Base-by-base conservation (phyloP, 2,797 vertebrate genomes). In the Fundulus diaphanus region DNA sequence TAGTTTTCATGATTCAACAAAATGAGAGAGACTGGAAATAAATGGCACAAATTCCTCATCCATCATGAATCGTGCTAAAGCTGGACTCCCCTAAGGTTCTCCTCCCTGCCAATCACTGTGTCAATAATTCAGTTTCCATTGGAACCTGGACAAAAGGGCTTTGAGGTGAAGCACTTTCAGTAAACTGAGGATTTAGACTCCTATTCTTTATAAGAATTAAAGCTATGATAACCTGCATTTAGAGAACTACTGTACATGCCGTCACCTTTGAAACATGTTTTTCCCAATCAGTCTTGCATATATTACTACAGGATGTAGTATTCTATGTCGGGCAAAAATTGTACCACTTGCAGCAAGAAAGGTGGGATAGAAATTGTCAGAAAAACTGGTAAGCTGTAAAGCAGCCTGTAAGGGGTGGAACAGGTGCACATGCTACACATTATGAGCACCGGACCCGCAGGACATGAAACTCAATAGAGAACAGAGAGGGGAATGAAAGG, bases 261-360 rank as follows among this genome's bases (percentile, higher is more conserved):
- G n/a, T 5, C 40, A 83, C 77, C 80, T 83, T 73, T 78, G 80
- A 77, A 76, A 79, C 68, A 83, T 83, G 67, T 90, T 91, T 90
- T 90, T 82, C 88, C 71, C 84, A 85, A 89, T 92, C 88, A 89
- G 77, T 87, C 87, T 88, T 75, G 46, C 56, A 81, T 48, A 82
- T 87, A n/a, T n/a, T n/a, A n/a, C n/a, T 74, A 67, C 70, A 69
- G 75, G 66, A 81, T 77, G 81, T 84, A 88, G 85, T 70, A 57
- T 68, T 52, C 77, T 70, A 81, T 86, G 68, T 73, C 80, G 72
- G 63, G 71, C 69, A 87, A 83, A 78, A 88, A 80, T 72, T 51
- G 76, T 71, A 33, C 74, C 12, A 7, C 68, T 79, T 68, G 61
- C 49, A 78, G 76, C 54, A 72, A 82, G 54, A 79, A 80, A 67